Conservation (phyloP, 2,113 vertebrate genomes). For the Oenanthe melanoleuca region DNA sequence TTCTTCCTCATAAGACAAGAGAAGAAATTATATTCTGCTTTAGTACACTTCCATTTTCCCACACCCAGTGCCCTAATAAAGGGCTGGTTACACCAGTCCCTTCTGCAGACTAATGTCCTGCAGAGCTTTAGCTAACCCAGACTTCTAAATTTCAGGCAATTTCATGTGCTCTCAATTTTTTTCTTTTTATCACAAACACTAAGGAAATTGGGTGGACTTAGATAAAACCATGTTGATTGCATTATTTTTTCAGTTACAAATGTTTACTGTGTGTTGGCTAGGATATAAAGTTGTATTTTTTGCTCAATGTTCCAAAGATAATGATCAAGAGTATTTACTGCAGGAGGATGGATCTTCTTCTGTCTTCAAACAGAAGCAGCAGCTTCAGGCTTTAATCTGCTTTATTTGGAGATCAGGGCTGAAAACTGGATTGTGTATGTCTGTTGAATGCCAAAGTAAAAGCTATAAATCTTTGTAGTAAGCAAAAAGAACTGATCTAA, state of each 20-base stretch:
- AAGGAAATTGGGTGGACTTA: not conserved
- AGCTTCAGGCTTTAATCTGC: conserved; percentile 9
- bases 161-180: not conserved
- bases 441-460: conserved; percentile 2
- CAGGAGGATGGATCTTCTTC: not conserved
- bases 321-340: not conserved
- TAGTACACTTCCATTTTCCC: not conserved
- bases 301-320: not conserved
- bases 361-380: not conserved
- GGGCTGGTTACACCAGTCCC: not conserved
- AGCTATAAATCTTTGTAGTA: not conserved
- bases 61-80: not conserved
- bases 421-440: not conserved
- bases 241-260: not conserved
- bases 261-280: not conserved
- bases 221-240: not conserved
- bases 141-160: not conserved
- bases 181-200: not conserved
- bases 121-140: not conserved
- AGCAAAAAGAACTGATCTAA: not conserved
- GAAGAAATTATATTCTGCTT: not conserved
- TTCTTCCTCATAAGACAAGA: not conserved
- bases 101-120: not conserved
- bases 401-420: not conserved
- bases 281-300: not conserved